Evolutionary conservation across 2,797 vertebrate species (phyloP), one percentile per base, ranked within the genome.

Genomic region (Tangara arthus): DNA sequence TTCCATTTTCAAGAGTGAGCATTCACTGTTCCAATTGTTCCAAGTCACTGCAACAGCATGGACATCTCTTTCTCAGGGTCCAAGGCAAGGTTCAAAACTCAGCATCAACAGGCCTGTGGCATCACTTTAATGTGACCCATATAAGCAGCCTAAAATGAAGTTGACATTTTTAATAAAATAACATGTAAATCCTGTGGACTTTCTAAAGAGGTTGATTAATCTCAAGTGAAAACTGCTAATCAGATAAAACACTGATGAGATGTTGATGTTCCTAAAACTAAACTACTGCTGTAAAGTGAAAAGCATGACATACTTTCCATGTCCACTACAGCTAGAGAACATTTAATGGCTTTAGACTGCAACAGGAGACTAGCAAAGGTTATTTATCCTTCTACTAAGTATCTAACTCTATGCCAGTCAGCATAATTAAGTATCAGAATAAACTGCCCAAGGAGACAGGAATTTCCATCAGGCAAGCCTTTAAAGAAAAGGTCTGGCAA

Each of bases 401-500:
- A 86, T 57, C 65, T 56, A 80, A 87, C 42, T 55, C 76, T 13
- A 37, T 65, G 63, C 35, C 78, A 92, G 78, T 69, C 63, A 87
- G 75, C 5, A 1, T 63, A 94, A 90, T 55, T 84, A 94, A 78
- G 42, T 7, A 82, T 44, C 59, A 88, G 59, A 94, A 92, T 9
- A 84, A 93, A 84, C 52, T 80, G 85, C 81, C 84, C 89, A 64
- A 85, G 71, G 60, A 95, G 39, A 92, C 56, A 34, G 79, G 41
- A 95, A 87, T 80, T 93, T 76, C 73, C 84, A 95, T 50, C 78
- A 80, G 56, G 44, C 52, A 59, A 80, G 35, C 39, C 63, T 79
- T 84, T 75, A 69, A 90, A 94, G 66, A 64, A 82, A 87, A 94
- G 52, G 23, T 66, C 94, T 91, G 96, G 89, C 68, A 90, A 93